Conservation (phyloP, 2,888 invertebrate genomes). For the Aspidiotus rigidus region DNA sequence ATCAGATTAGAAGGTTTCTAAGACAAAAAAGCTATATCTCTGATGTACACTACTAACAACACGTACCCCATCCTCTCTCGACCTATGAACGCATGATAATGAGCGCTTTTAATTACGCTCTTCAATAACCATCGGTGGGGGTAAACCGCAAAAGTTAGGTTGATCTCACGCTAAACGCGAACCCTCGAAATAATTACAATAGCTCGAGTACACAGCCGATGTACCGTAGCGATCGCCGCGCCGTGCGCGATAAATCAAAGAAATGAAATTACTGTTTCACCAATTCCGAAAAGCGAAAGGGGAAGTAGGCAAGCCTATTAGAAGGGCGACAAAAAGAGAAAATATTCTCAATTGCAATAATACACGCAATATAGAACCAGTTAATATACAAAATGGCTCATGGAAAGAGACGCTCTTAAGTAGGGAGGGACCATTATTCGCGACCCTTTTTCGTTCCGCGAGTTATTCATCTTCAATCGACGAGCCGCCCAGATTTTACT, state of each 20-base stretch:
- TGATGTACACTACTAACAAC: too few relatives aligned
- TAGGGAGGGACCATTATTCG: slow-evolving; percentile 18
- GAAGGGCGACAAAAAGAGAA: slow-evolving; percentile 9
- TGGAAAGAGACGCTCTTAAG: slow-evolving; percentile 12
- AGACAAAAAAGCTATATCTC: too few relatives aligned
- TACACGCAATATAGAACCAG: slow-evolving; percentile 27
- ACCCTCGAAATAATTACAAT: slow-evolving; percentile 5
- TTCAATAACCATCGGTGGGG: too few relatives aligned
- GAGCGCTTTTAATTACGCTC: too few relatives aligned
- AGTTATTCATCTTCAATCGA: slow-evolving; percentile 22
- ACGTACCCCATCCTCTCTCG: too few relatives aligned
- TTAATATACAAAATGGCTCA: slow-evolving; percentile 14
- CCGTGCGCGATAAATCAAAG: slow-evolving; percentile 21
- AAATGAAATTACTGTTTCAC: slow-evolving; percentile 13
- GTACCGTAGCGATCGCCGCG: neutral
- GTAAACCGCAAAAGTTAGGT: neutral
- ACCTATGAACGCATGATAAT: too few relatives aligned
- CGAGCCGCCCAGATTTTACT: slow-evolving; percentile 26
- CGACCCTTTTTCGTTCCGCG: slow-evolving; percentile 26
- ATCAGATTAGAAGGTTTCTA: too few relatives aligned
- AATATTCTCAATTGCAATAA: slow-evolving; percentile 17
- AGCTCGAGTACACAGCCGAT: too few relatives aligned
- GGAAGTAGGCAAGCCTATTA: slow-evolving; percentile 18
- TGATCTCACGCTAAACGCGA: slow-evolving; percentile 6
- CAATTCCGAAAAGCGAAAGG: slow-evolving; percentile 5